Conservation (phyloP, 2,888 invertebrate genomes). For the Rhagonycha lutea region DNA sequence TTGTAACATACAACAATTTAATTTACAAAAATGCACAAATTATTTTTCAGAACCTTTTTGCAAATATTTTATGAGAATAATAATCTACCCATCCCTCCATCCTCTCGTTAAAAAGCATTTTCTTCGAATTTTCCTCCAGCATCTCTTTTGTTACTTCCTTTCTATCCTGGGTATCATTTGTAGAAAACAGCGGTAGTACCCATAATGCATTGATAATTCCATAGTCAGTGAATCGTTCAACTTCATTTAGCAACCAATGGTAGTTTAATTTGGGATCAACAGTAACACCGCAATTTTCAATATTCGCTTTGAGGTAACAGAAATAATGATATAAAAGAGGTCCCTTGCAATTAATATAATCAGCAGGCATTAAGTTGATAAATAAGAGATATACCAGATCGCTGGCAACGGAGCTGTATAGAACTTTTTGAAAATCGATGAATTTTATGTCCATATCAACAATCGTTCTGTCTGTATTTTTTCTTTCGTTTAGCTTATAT, state of each 20-base stretch:
- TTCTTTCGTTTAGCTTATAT: not conserved
- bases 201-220: slow-evolving; percentile 29
- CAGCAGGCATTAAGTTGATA: slow-evolving; percentile 32
- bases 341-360: slow-evolving; percentile 18
- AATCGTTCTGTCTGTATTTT: slow-evolving; percentile 25
- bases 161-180: slow-evolving; percentile 15
- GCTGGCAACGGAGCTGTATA: slow-evolving; percentile 34
- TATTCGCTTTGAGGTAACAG: slow-evolving; percentile 12
- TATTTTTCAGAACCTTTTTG: too few species aligned
- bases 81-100: not conserved
- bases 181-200: slow-evolving; percentile 31
- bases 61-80: not conserved
- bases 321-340: slow-evolving; percentile 31
- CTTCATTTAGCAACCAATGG: slow-evolving; percentile 34
- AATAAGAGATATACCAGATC: slow-evolving; percentile 37
- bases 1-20: too few species aligned
- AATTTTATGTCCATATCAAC: slow-evolving; percentile 26
- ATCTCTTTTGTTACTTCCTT: slow-evolving; percentile 7
- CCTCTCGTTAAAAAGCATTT: not conserved
- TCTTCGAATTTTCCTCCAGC: not conserved
- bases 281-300: slow-evolving; percentile 15
- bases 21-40: too few species aligned
- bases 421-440: slow-evolving; percentile 37
- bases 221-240: slow-evolving; percentile 29
- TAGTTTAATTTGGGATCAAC: slow-evolving; percentile 16